These are phyloP conservation scores for Todiramphus saurophagus DNA, from an alignment of 2,113 vertebrate species.

Conservation along the genomic window DNA sequence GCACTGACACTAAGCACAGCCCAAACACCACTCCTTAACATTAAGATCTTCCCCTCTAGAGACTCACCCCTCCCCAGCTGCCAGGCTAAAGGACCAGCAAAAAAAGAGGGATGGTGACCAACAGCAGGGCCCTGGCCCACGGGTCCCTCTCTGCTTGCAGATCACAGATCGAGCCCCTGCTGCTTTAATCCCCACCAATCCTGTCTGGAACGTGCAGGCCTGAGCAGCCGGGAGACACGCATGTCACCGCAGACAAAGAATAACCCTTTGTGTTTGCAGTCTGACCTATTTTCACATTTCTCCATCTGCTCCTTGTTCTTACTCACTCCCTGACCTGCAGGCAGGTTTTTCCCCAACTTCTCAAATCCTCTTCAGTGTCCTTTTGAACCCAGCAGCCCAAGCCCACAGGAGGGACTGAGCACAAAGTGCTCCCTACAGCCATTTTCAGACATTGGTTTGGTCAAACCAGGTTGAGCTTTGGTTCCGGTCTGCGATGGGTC, in stretches of 20 bases:
- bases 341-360: not conserved
- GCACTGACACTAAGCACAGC: not conserved
- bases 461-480: not conserved
- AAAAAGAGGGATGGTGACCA: not conserved
- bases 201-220: not conserved
- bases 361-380: not conserved
- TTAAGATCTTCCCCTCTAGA: not conserved
- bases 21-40: not conserved
- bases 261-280: constrained; percentile 27
- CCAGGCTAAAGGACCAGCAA: not conserved
- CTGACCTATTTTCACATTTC: constrained; percentile 44
- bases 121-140: fast-evolving
- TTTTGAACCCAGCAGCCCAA: not conserved
- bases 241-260: not conserved
- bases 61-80: not conserved
- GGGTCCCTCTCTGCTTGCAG: fast-evolving
- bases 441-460: not conserved
- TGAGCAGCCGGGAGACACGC: not conserved
- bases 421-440: not conserved
- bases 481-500: not conserved
- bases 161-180: not conserved
- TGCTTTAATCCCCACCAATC: constrained; percentile 26
- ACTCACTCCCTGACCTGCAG: not conserved
- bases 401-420: not conserved
- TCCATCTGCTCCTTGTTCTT: not conserved